Conservation (phyloP, 92 coral and sea anemone species). For the Parazoanthus swiftii region DNA sequence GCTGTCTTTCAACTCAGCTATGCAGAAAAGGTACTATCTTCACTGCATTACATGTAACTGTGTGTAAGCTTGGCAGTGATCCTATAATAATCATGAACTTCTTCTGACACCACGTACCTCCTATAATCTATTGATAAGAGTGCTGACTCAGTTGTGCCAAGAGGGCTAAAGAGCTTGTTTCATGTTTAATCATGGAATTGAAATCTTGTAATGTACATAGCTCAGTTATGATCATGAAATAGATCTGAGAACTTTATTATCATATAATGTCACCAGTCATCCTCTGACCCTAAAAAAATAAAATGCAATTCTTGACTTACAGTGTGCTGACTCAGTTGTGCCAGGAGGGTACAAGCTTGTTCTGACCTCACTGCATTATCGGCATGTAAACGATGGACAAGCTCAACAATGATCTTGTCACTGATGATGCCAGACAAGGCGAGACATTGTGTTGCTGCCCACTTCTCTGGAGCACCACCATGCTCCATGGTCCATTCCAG, state of each 20-base stretch:
- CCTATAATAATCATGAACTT: no score
- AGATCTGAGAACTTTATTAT: no score
- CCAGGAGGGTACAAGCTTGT: constrained; percentile 79
- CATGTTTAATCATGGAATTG: no score
- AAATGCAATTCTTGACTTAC: constrained; percentile 53
- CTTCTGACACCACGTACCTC: not conserved
- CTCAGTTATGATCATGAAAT: no score
- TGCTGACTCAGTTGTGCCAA: not conserved
- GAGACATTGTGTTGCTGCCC: constrained; percentile 97
- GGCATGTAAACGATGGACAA: constrained; percentile 82
- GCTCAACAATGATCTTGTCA: constrained; percentile 78
- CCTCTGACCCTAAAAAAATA: not conserved
- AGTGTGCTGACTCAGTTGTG: constrained; percentile 85
- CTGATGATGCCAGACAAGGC: constrained; percentile 76
- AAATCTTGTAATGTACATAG: no score
- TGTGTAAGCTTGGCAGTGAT: not conserved
- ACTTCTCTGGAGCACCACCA: constrained; percentile 91
- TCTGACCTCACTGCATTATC: constrained; percentile 81
- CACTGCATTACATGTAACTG: not conserved
- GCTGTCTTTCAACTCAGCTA: no score
- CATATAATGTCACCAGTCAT: not conserved
- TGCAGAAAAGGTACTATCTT: not conserved
- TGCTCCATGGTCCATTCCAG: constrained; percentile 85
- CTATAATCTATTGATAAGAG: not conserved
- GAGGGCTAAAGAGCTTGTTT: not conserved